A percentile compares a stretch with the other conserved stretches of the same genome.
These are phyloP conservation scores for Temnothorax rugatulus DNA, from an alignment of 2,888 invertebrate genomes.

Conservation along the genomic window DNA sequence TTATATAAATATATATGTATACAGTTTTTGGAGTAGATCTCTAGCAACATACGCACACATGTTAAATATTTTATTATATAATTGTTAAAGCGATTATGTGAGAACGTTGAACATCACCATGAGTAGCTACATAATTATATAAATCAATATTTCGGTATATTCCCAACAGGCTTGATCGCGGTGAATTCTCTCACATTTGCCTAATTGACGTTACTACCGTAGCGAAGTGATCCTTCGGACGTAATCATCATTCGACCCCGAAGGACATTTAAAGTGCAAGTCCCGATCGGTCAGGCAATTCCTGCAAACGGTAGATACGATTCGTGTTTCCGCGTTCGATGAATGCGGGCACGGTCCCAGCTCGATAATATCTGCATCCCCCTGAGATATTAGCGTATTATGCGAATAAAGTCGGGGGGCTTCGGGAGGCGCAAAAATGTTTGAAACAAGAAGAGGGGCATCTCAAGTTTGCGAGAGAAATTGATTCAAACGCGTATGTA, in stretches of 20 bases:
- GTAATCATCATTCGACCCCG: constrained; percentile 66
- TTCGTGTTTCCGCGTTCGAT: constrained; percentile 53
- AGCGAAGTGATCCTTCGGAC: constrained; percentile 35
- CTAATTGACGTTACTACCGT: constrained; percentile 48
- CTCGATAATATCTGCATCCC: constrained; percentile 67
- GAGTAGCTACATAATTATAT: constrained; percentile 14
- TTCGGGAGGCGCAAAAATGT: constrained; percentile 24
- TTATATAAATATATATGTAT: neutral
- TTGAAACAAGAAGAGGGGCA: constrained; percentile 4
- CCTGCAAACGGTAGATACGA: constrained; percentile 50
- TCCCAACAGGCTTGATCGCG: constrained; percentile 21
- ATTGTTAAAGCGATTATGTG: neutral
- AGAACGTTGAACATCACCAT: neutral
- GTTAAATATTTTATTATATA: constrained; percentile 4
- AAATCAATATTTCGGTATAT: constrained; percentile 22
- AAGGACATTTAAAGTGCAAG: constrained; percentile 61
- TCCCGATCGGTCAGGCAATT: constrained; percentile 57
- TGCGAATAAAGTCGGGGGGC: constrained; percentile 41
- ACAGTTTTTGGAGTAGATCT: neutral
- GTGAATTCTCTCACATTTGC: constrained; percentile 49
- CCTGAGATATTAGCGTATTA: constrained; percentile 72
- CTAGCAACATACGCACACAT: neutral
- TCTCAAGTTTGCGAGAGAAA: constrained; percentile 59
- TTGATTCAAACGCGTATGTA: constrained; percentile 65
- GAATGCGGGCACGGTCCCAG: constrained; percentile 60